Evolutionary conservation across 1,140 invertebrate genomes (phyloP).

Genomic region (Microplitis mediator): DNA sequence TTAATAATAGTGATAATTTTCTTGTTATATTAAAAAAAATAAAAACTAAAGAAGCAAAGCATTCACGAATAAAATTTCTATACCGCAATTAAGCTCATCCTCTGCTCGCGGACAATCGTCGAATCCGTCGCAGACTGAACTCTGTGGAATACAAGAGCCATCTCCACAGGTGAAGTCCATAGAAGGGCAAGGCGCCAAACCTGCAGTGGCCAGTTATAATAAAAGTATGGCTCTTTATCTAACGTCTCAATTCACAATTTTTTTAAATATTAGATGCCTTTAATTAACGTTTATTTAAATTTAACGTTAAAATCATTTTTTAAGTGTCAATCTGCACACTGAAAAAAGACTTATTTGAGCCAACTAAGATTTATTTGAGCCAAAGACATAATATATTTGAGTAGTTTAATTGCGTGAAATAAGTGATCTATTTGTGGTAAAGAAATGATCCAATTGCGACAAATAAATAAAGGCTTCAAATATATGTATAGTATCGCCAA

Average conservation of each 20-base stretch:
- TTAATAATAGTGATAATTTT: no score
- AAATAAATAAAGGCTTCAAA: no score
- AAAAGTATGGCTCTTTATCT: conserved; percentile 41
- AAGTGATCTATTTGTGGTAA: no score
- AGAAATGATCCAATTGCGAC: no score
- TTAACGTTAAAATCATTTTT: not conserved
- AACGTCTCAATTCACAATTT: conserved; percentile 7
- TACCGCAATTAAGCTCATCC: conserved; percentile 73
- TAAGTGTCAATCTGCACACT: not conserved
- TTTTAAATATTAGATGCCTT: not conserved
- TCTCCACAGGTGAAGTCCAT: conserved; percentile 69
- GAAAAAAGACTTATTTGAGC: no score
- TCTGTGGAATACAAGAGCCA: conserved; percentile 72
- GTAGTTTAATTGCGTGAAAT: no score
- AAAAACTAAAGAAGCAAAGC: conserved; percentile 7
- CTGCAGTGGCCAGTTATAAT: conserved; percentile 50
- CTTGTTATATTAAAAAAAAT: not conserved
- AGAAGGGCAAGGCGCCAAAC: conserved; percentile 62
- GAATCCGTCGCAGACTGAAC: conserved; percentile 73
- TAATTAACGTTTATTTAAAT: not conserved
- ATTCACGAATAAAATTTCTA: conserved; percentile 35
- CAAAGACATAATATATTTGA: no score
- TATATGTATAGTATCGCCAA: no score
- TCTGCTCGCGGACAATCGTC: conserved; percentile 75
- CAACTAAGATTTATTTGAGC: no score